A percentile compares a stretch with the other conserved stretches of the same genome.
These are phyloP conservation scores for Melanotaenia pygmaea DNA, from an alignment of 2,797 vertebrate genomes.

Conservation along the genomic window DNA sequence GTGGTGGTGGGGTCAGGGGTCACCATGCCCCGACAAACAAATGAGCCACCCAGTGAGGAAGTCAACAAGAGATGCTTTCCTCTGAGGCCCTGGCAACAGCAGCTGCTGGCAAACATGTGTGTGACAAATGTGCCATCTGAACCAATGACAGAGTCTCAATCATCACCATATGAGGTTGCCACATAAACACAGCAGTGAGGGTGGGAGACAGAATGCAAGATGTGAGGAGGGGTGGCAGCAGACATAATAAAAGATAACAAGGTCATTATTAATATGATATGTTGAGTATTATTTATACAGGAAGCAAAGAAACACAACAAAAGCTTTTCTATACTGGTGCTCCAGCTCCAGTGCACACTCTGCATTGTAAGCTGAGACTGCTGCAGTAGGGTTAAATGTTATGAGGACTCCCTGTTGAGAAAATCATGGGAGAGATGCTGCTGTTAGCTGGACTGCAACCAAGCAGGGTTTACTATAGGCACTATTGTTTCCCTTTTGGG, in stretches of 20 bases:
- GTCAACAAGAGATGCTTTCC: constrained; percentile 75
- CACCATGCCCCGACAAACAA: constrained; percentile 71
- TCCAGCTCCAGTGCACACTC: constrained; percentile 40
- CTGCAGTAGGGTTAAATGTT: constrained; percentile 45
- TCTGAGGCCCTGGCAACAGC: constrained; percentile 64
- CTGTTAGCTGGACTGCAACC: constrained; percentile 59
- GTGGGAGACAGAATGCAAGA: constrained; percentile 18
- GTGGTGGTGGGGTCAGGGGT: constrained; percentile 72
- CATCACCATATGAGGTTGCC: constrained; percentile 65
- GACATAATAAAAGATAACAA: constrained; percentile 40
- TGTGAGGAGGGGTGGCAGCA: constrained; percentile 17
- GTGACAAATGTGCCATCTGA: constrained; percentile 78
- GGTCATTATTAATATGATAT: constrained; percentile 34
- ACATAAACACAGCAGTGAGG: constrained; percentile 57
- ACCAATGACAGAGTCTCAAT: constrained; percentile 66
- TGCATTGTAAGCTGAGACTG: constrained; percentile 27
- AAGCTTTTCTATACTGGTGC: constrained; percentile 12
- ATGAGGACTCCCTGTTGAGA: constrained; percentile 61
- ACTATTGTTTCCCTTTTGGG: constrained; percentile 58
- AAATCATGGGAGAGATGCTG: constrained; percentile 60
- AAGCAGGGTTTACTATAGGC: constrained; percentile 58
- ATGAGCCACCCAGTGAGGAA: constrained; percentile 72
- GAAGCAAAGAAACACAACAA: constrained; percentile 5
- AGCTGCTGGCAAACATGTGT: constrained; percentile 78
- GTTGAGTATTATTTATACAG: constrained; percentile 21